These are phyloP conservation scores for Drosophila mulleri DNA, from an alignment of 2,888 invertebrate species.

Conservation along the genomic window DNA sequence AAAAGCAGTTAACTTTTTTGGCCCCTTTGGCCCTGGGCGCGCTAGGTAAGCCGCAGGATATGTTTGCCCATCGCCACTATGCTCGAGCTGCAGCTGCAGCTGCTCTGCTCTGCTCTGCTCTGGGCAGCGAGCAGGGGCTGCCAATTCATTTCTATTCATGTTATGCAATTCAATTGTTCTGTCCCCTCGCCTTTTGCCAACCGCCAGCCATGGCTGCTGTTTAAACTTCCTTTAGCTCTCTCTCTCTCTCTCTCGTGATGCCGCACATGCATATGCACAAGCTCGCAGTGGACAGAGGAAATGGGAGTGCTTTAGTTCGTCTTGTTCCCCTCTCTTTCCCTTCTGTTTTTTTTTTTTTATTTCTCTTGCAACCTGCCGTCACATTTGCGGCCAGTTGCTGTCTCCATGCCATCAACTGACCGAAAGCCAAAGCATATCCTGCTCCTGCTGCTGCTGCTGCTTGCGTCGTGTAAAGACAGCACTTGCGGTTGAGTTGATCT, in stretches of 20 bases:
- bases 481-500: conserved; percentile 80
- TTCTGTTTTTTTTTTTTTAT: conserved; percentile 7
- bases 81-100: conserved; percentile 23
- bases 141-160: conserved; percentile 82
- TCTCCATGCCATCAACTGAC: conserved; percentile 30
- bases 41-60: conserved; percentile 65
- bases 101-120: conserved; percentile 2
- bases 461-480: conserved; percentile 63
- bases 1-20: conserved; percentile 53
- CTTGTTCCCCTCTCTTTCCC: conserved; percentile 3
- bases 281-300: neutral
- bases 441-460: conserved; percentile 26
- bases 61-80: conserved; percentile 56
- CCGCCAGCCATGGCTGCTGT: conserved; percentile 12
- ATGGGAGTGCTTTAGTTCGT: neutral
- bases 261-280: conserved; percentile 68
- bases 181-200: neutral
- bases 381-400: conserved; percentile 32
- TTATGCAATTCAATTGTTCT: conserved; percentile 82
- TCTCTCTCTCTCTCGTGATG: conserved; percentile 7
- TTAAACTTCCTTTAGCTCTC: conserved; percentile 34
- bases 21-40: conserved; percentile 19
- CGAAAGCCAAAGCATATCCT: conserved; percentile 50
- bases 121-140: conserved; percentile 35
- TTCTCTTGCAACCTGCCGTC: conserved; percentile 25